Percentiles rank a stretch among this genome's conserved stretches.
These are phyloP conservation scores for Hemistola chrysoprasaria DNA, from an alignment of 2,888 invertebrate genomes.

Conservation along the genomic window DNA sequence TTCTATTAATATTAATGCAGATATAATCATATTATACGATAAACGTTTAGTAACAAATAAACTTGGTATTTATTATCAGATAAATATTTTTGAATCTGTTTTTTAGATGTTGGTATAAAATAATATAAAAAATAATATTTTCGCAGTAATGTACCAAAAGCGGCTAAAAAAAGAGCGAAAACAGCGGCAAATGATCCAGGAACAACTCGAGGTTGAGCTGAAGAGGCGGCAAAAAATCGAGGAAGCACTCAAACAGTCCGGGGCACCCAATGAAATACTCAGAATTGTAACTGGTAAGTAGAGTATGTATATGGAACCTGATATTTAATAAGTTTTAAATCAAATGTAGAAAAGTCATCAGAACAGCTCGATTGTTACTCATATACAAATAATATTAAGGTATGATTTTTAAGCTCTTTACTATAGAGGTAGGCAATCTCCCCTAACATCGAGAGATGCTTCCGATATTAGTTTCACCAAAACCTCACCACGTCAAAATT, in stretches of 20 bases:
- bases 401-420: too few species aligned
- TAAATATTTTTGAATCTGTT: too few species aligned
- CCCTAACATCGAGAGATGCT: not conserved
- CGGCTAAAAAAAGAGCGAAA: slow-evolving; percentile 94
- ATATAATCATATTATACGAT: slow-evolving; percentile 29
- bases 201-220: slow-evolving; percentile 91
- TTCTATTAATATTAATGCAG: slow-evolving; percentile 43
- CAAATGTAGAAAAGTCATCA: too few species aligned
- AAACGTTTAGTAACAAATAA: too few species aligned
- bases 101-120: too few species aligned
- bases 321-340: too few species aligned
- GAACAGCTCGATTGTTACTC: too few species aligned
- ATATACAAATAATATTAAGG: too few species aligned
- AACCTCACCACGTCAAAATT: slow-evolving; percentile 34
- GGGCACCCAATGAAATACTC: slow-evolving; percentile 88
- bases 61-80: too few species aligned
- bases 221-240: slow-evolving; percentile 91
- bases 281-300: slow-evolving; percentile 89
- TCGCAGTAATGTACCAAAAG: slow-evolving; percentile 93
- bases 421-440: too few species aligned
- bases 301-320: too few species aligned
- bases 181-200: slow-evolving; percentile 91
- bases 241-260: slow-evolving; percentile 89
- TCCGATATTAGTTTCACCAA: not conserved
- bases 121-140: slow-evolving; percentile 21